Conservation (phyloP, 2,888 invertebrate species). For the Sesia bembeciformis region DNA sequence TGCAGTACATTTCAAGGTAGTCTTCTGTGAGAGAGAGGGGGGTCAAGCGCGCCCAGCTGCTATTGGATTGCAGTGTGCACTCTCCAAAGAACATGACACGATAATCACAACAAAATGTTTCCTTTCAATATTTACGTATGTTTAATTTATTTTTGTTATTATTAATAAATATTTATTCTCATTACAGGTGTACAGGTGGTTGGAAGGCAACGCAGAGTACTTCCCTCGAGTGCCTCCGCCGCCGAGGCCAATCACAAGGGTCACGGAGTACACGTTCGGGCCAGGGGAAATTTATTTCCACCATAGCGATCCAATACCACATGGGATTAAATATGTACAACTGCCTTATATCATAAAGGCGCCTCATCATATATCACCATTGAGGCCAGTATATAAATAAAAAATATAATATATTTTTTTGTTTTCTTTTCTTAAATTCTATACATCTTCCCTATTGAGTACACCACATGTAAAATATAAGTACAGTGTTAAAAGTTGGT, state of each 20-base stretch:
- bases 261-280: slow-evolving; percentile 3
- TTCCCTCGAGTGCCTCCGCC: slow-evolving; percentile 6
- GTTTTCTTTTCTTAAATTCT: too few relatives aligned
- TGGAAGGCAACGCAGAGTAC: slow-evolving; percentile 19
- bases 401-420: too few relatives aligned
- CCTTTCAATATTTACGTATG: too few relatives aligned
- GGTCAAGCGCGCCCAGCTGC: too few relatives aligned
- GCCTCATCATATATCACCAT: slow-evolving; percentile 11
- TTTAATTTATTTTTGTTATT: background rate
- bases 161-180: background rate
- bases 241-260: background rate
- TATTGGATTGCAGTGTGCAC: too few relatives aligned
- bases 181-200: slow-evolving; percentile 19
- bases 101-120: too few relatives aligned
- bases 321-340: background rate
- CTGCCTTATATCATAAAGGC: slow-evolving; percentile 6
- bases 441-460: too few relatives aligned
- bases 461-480: too few relatives aligned
- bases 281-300: slow-evolving; percentile 6
- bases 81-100: too few relatives aligned
- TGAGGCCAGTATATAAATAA: slow-evolving; percentile 2
- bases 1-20: too few relatives aligned
- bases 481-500: too few relatives aligned
- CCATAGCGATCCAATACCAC: slow-evolving; percentile 1
- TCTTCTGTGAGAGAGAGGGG: too few relatives aligned